Conservation (phyloP, 2,888 invertebrate genomes). For the Sturmia bella region DNA sequence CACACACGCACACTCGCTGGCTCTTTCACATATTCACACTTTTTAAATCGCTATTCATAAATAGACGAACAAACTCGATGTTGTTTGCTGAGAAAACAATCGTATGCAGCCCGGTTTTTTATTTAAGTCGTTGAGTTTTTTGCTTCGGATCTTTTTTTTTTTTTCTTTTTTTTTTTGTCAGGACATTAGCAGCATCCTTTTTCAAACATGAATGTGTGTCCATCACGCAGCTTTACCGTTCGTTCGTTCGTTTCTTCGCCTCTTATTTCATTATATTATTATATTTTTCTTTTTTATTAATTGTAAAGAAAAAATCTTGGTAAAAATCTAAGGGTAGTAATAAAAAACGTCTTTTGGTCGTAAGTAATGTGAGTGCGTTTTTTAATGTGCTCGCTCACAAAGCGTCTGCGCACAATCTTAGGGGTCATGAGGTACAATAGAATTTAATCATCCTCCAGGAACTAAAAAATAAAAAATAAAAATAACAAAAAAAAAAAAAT, state of each 20-base stretch:
- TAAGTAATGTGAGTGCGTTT: constrained; percentile 35
- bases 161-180: constrained; percentile 66
- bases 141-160: too few relatives aligned
- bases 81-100: constrained; percentile 53
- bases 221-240: constrained; percentile 69
- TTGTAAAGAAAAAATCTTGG: constrained; percentile 70
- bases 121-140: constrained; percentile 58
- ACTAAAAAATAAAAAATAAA: constrained; percentile 36
- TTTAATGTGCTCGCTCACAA: constrained; percentile 59
- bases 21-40: background rate
- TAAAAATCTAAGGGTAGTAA: constrained; percentile 70
- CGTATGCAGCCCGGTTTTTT: constrained; percentile 13
- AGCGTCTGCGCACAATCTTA: constrained; percentile 71
- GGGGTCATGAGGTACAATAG: constrained; percentile 61
- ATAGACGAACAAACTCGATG: constrained; percentile 36
- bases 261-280: constrained; percentile 58
- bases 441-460: constrained; percentile 50
- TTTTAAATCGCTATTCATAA: constrained; percentile 27
- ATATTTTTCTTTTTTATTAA: constrained; percentile 63
- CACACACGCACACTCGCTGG: background rate
- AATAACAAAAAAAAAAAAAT: constrained; percentile 31
- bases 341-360: constrained; percentile 46
- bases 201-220: constrained; percentile 71
- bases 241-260: constrained; percentile 33
- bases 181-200: constrained; percentile 80